These are phyloP conservation scores for Apodemia mormo DNA, from an alignment of 2,888 invertebrate genomes.

Conservation along the genomic window DNA sequence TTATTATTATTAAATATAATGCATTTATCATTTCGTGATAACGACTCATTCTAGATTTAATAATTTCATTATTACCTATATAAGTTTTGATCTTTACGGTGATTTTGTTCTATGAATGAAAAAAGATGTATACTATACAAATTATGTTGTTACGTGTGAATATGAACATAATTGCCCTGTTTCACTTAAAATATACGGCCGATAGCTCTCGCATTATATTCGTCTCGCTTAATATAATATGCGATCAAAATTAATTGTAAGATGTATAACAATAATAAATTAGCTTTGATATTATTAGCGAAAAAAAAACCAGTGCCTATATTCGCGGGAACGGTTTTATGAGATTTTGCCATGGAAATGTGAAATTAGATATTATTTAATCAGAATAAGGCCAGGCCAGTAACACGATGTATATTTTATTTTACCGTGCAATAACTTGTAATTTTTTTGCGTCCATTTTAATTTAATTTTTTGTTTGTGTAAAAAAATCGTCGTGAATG, in stretches of 20 bases:
- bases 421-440: conserved; percentile 73
- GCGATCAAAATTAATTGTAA: conserved; percentile 48
- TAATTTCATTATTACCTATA: background rate
- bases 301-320: conserved; percentile 76
- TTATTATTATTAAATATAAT: too few relatives aligned
- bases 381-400: conserved; percentile 45
- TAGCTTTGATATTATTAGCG: conserved; percentile 77
- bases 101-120: background rate
- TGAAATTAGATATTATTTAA: conserved; percentile 35
- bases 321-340: conserved; percentile 54
- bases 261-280: conserved; percentile 63
- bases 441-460: conserved; percentile 78
- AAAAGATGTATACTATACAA: background rate
- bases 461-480: conserved; percentile 47
- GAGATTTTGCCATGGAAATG: conserved; percentile 58
- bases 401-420: conserved; percentile 46
- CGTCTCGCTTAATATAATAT: conserved; percentile 26
- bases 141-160: background rate
- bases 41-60: background rate
- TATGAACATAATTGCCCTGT: background rate
- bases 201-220: conserved; percentile 18
- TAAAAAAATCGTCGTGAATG: conserved; percentile 57
- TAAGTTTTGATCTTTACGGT: background rate
- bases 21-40: too few relatives aligned
- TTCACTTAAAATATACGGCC: background rate